These are phyloP conservation scores for Cistogaster globosa DNA, from an alignment of 2,888 invertebrate genomes.

Conservation along the genomic window DNA sequence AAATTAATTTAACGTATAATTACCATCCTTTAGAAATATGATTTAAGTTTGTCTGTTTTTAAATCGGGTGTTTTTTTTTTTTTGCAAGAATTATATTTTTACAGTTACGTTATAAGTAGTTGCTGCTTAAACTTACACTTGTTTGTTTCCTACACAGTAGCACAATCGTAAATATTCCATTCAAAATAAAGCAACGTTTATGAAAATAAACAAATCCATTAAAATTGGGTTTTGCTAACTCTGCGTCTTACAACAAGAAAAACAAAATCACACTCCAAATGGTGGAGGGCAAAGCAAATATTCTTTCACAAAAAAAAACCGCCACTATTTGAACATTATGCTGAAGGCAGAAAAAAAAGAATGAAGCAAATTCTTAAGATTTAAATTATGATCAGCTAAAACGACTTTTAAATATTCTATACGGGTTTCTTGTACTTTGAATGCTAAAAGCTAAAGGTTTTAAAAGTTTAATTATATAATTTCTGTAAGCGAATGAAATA, in stretches of 20 bases:
- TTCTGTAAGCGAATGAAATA: no score
- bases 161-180: constrained; percentile 55
- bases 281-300: background rate
- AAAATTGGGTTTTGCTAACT: constrained; percentile 51
- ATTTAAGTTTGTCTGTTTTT: no score
- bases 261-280: constrained; percentile 2
- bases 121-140: constrained; percentile 21
- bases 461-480: no score
- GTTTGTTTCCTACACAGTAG: constrained; percentile 52
- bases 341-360: background rate
- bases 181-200: constrained; percentile 44
- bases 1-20: no score
- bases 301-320: constrained; percentile 17
- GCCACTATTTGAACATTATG: constrained; percentile 30
- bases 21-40: no score
- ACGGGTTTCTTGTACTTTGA: no score
- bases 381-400: background rate
- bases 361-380: background rate
- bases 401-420: no score
- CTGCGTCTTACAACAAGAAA: constrained; percentile 39
- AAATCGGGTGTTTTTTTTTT: no score
- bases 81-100: background rate
- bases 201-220: constrained; percentile 62
- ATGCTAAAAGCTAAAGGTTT: no score
- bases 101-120: no score